phyloP scores from a whole-genome alignment of 2,797 vertebrate species.

The Ciconia nigra region DNA sequence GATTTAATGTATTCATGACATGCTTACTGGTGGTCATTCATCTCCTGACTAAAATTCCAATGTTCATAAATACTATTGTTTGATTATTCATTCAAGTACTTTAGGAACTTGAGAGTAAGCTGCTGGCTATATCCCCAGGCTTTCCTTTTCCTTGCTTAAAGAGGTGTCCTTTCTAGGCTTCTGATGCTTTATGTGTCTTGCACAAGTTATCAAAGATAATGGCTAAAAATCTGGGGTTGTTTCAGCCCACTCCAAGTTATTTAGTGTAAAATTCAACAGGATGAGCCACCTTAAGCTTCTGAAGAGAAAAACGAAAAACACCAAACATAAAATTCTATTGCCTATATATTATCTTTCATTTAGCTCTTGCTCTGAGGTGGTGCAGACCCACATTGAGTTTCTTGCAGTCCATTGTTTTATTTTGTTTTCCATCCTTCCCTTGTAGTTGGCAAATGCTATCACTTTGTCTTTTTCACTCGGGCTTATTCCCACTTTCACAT shows the following conservation, averaged over 20 bases:
- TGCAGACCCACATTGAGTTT: not conserved
- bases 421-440: not conserved
- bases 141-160: not conserved
- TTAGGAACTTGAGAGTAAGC: not conserved
- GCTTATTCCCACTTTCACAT: not conserved
- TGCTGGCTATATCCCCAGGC: not conserved
- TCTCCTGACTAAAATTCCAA: not conserved
- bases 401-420: not conserved
- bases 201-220: not conserved
- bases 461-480: not conserved
- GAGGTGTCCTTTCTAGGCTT: not conserved
- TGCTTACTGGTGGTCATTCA: not conserved
- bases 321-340: not conserved
- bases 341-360: not conserved
- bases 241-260: not conserved
- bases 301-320: not conserved
- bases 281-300: not conserved
- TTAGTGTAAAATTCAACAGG: not conserved
- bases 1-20: not conserved
- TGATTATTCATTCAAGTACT: not conserved
- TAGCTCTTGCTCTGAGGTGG: not conserved
- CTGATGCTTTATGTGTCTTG: not conserved
- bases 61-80: not conserved
- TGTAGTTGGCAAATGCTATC: not conserved
- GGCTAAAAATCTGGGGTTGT: not conserved